Conservation (phyloP, 2,113 vertebrate genomes). For the Neolamprologus sp. region DNA sequence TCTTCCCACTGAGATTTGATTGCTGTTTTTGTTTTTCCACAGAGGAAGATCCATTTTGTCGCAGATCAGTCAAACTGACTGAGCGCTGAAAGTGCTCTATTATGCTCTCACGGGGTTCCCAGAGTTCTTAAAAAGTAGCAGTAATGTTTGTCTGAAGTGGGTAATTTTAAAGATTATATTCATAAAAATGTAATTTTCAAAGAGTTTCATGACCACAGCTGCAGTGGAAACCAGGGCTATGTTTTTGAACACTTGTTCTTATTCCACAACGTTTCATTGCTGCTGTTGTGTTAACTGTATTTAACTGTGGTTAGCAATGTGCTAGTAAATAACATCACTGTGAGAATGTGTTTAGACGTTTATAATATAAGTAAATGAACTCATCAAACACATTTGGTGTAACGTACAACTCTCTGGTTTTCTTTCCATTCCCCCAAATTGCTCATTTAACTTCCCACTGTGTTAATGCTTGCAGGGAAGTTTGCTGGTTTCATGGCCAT, state of each 20-base stretch:
- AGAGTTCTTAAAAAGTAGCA: background rate
- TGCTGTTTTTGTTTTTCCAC: constrained; percentile 21
- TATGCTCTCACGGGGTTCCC: background rate
- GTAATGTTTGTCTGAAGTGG: background rate
- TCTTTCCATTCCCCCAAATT: background rate
- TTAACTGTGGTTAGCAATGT: background rate
- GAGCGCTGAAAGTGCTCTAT: background rate
- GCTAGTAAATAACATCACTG: background rate
- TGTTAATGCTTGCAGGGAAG: background rate
- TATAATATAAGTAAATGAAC: background rate
- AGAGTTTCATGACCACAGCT: background rate
- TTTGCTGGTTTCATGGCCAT: background rate
- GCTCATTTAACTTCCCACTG: background rate
- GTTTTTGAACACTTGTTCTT: background rate
- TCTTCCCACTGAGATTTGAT: background rate
- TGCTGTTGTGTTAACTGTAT: background rate
- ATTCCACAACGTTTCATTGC: background rate
- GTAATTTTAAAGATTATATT: background rate
- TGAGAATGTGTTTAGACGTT: background rate
- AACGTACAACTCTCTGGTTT: background rate
- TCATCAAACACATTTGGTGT: background rate
- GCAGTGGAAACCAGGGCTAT: background rate
- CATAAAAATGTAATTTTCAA: background rate
- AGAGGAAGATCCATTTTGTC: constrained; percentile 2
- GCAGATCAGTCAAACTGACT: constrained; percentile 15